Conservation (phyloP, 2,888 invertebrate genomes). For the Argyresthia goedartella region DNA sequence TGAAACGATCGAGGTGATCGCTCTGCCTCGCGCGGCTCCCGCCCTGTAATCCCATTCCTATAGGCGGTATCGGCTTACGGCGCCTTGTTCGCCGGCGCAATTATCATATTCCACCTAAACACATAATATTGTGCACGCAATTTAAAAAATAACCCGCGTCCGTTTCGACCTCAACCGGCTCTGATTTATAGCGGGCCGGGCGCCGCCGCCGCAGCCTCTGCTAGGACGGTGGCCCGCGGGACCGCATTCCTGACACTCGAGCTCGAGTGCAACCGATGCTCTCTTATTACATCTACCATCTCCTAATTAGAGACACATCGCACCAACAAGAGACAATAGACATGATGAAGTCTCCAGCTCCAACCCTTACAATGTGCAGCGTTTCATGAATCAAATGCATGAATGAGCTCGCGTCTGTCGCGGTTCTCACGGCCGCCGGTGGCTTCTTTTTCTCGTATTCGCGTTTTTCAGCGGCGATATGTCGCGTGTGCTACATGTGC, state of each 20-base stretch:
- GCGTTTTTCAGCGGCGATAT: slow-evolving; percentile 37
- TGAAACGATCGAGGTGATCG: slow-evolving; percentile 16
- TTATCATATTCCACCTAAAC: slow-evolving; percentile 71
- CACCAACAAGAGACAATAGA: neutral
- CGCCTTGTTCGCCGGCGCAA: slow-evolving; percentile 54
- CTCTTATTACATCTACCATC: neutral
- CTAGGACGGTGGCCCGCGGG: neutral
- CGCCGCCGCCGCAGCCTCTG: slow-evolving; percentile 21
- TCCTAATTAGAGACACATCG: no score
- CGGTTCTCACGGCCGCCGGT: slow-evolving; percentile 56
- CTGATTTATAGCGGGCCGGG: slow-evolving; percentile 53
- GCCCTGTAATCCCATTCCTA: slow-evolving; percentile 52
- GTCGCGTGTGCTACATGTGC: slow-evolving; percentile 64
- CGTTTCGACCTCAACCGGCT: slow-evolving; percentile 56
- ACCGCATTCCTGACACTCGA: neutral
- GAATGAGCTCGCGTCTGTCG: slow-evolving; percentile 56
- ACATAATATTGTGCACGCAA: slow-evolving; percentile 70
- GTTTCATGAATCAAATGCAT: slow-evolving; percentile 67
- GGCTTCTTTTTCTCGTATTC: slow-evolving; percentile 54
- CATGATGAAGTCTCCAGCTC: neutral
- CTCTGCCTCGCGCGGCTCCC: slow-evolving; percentile 12
- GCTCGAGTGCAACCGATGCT: neutral
- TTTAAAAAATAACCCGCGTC: slow-evolving; percentile 67
- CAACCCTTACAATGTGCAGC: no score
- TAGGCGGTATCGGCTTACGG: slow-evolving; percentile 64